Conservation (phyloP, 2,113 vertebrate species). For the Lophochroa leadbeateri region DNA sequence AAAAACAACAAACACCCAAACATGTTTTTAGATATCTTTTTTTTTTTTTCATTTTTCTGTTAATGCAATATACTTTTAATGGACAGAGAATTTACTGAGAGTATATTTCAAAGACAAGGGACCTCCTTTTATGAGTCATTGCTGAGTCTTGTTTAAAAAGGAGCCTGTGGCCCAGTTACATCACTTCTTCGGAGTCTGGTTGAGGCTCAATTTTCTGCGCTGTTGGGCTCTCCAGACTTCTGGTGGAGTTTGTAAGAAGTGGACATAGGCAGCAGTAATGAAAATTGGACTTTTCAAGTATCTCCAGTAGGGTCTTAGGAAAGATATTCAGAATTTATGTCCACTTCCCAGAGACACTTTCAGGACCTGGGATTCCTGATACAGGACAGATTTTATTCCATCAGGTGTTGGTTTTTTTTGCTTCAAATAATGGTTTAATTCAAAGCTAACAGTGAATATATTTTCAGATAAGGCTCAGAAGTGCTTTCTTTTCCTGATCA, state of each 20-base stretch:
- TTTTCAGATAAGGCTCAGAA: neutral
- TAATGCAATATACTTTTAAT: neutral
- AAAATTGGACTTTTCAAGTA: neutral
- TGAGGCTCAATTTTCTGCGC: neutral
- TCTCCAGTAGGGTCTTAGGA: neutral
- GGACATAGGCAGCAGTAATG: neutral
- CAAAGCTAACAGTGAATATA: neutral
- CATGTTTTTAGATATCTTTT: neutral
- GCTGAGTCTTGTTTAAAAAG: neutral
- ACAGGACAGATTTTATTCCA: neutral
- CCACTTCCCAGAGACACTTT: neutral
- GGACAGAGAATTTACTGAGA: neutral
- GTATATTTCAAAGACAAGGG: neutral
- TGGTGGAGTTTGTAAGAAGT: neutral
- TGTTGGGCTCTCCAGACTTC: neutral
- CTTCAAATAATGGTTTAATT: neutral
- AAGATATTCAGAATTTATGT: neutral
- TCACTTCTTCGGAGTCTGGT: neutral
- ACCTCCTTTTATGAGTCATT: neutral
- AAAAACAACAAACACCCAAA: neutral
- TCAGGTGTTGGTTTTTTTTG: neutral
- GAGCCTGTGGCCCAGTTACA: rapidly evolving
- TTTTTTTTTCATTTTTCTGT: neutral
- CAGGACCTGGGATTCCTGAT: neutral
- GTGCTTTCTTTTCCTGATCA: neutral